Conservation (phyloP, 2,888 invertebrate genomes). For the Scelioninae gen. 1 region DNA sequence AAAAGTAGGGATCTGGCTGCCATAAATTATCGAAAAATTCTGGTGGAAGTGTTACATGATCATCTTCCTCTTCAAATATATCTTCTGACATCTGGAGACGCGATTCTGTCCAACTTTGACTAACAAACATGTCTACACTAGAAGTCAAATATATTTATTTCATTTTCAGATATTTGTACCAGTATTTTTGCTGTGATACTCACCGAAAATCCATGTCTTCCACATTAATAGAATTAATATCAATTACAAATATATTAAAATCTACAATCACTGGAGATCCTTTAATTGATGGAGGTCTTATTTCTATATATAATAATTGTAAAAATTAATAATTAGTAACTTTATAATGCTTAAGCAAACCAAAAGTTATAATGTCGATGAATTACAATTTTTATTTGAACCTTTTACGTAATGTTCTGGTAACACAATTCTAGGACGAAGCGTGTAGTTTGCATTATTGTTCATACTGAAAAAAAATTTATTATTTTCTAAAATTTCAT, state of each 20-base stretch:
- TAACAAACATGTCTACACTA: conserved; percentile 94
- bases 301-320: conserved; percentile 86
- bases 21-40: conserved; percentile 93
- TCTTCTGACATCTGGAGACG: conserved; percentile 90
- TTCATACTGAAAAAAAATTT: too few species aligned
- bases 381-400: conserved; percentile 80
- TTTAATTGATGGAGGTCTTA: conserved; percentile 90
- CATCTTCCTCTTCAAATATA: conserved; percentile 92
- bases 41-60: conserved; percentile 91
- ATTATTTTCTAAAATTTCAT: too few species aligned
- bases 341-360: too few species aligned
- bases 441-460: too few species aligned
- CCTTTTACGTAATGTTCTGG: conserved; percentile 92
- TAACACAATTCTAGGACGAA: conserved; percentile 88
- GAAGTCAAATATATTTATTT: conserved; percentile 34
- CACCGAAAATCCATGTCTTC: conserved; percentile 95
- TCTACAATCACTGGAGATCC: conserved; percentile 91
- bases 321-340: too few species aligned
- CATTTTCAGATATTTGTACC: too few species aligned
- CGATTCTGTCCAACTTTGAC: conserved; percentile 92
- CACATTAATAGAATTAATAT: conserved; percentile 94
- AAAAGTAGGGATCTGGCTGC: conserved; percentile 94
- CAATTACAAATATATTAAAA: conserved; percentile 93
- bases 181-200: too few species aligned
- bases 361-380: too few species aligned